Evolutionary conservation across 2,113 vertebrate species (phyloP), one percentile per base, ranked within the genome.

Genomic region (Alethe castanea): DNA sequence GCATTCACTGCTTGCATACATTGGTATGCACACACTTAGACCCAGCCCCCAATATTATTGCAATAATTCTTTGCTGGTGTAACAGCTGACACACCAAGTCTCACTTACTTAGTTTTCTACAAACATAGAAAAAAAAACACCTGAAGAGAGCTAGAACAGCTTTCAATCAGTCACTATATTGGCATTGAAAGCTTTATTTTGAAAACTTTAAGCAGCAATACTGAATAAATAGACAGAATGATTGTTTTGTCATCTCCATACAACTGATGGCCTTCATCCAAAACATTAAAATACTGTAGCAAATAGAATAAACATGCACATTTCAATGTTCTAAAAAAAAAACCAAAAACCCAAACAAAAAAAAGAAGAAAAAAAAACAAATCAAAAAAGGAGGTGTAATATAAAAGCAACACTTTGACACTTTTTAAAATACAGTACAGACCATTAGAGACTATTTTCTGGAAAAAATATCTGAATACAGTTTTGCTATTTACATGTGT

Each of bases 141-240:
- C 94, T 96, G 95, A 96, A 96, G 65, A 93, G 92, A 96, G 88
- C 95, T 96, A 86, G 64, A 72, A 88, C 74, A 83, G 96, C 96
- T 97, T 96, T 88, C 96, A 95, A 50, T 86, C 90, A 89, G 94
- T 96, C 92, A 84, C 66, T 95, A 86, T 61, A 91, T 94, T 96
- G 92, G 96, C 94, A 81, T 83, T 44, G 78, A 95, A 97, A 97
- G 97, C 96, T 97, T 94, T 97, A 90, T 92, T 96, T 90, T 82
- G 94, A 95, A 97, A 97, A 95, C 19, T 61, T 84, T 87, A 97
- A 98, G 97, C 98, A 98, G 97, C 97, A 97, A 97, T 90, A 96
- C 92, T 96, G 97, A 98, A 97, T 98, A 97, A 98, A 98, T 97
- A 98, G 96, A 95, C 95, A 97, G 94, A 95, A 95, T 88, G 95